Conservation (phyloP, 2,888 invertebrate species). For the Apoda limacodes region DNA sequence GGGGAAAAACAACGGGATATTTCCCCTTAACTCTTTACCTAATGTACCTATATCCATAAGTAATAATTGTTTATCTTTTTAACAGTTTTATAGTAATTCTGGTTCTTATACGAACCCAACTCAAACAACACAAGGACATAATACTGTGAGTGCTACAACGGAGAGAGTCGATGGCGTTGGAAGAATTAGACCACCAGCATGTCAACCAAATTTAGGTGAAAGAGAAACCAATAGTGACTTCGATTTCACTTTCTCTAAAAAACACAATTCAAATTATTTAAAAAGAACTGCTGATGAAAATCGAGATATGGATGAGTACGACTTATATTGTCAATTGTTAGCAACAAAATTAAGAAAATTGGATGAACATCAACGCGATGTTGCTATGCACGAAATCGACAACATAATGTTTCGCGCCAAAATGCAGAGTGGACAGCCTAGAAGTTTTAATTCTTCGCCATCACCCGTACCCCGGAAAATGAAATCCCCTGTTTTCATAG, state of each 20-base stretch:
- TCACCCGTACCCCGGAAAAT: slow-evolving; percentile 33
- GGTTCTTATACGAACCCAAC: too few relatives aligned
- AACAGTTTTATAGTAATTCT: too few relatives aligned
- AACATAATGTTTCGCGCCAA: slow-evolving; percentile 54
- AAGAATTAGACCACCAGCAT: slow-evolving; percentile 18
- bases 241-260: too few relatives aligned
- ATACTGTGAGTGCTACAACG: too few relatives aligned
- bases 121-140: too few relatives aligned
- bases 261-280: slow-evolving; percentile 8
- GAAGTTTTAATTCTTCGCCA: slow-evolving; percentile 29
- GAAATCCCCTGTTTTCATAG: slow-evolving; percentile 44
- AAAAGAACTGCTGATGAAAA: slow-evolving; percentile 23
- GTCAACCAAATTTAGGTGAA: slow-evolving; percentile 12
- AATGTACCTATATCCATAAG: too few relatives aligned
- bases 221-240: slow-evolving; percentile 13
- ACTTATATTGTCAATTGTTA: slow-evolving; percentile 47
- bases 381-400: slow-evolving; percentile 59
- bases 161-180: slow-evolving; percentile 18
- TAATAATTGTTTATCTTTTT: too few relatives aligned
- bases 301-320: slow-evolving; percentile 46
- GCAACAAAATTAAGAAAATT: slow-evolving; percentile 53
- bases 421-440: slow-evolving; percentile 32
- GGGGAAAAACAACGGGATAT: too few relatives aligned
- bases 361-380: slow-evolving; percentile 50
- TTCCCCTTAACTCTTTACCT: too few relatives aligned